A percentile compares a stretch with the other conserved stretches of the same genome.
phyloP scores from a whole-genome alignment of 2,113 vertebrate species.

The Nyctereutes procyonoides region DNA sequence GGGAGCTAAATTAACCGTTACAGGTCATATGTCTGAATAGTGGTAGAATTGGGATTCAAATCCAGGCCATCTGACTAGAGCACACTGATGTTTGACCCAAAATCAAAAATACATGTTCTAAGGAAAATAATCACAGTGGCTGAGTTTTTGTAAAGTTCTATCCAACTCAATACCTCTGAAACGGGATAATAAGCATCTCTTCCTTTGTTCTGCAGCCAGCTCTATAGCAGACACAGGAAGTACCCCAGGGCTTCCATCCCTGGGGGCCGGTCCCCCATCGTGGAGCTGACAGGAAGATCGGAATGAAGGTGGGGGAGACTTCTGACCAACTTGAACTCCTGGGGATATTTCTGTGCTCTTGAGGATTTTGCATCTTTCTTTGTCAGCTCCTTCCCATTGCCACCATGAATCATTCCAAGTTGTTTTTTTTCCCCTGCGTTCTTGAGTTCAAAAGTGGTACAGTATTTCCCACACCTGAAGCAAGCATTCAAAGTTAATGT shows the following conservation, averaged over 20 bases:
- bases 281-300: background rate
- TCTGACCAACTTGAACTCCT: background rate
- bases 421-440: background rate
- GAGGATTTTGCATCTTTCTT: background rate
- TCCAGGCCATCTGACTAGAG: background rate
- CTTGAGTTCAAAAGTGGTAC: background rate
- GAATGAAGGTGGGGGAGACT: background rate
- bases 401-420: background rate
- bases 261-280: fast-evolving
- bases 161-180: background rate
- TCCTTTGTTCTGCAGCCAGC: background rate
- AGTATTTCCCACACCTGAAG: background rate
- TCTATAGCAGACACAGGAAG: background rate
- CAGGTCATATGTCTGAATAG: background rate
- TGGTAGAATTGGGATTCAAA: background rate
- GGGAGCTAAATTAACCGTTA: background rate
- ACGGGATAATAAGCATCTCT: background rate
- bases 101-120: background rate
- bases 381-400: background rate
- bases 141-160: background rate
- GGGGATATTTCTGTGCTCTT: background rate
- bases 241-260: background rate
- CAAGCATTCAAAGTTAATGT: background rate
- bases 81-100: background rate
- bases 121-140: background rate